Evolutionary conservation across 2,113 vertebrate genomes (phyloP).

Genomic region (Picathartes gymnocephalus): DNA sequence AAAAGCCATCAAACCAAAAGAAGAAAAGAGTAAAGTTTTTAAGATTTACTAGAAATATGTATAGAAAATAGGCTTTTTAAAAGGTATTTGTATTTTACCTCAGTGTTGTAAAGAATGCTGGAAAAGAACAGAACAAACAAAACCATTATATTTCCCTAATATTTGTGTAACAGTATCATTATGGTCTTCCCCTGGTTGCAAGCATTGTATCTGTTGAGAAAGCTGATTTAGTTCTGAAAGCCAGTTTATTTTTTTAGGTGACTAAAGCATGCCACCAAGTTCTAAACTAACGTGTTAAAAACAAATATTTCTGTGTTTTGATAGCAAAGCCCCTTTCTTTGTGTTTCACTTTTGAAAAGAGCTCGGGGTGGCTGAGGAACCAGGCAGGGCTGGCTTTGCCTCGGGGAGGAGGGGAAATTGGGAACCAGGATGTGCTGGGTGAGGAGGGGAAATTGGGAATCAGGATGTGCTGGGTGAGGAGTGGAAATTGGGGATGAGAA

Average conservation of each 20-base stretch:
- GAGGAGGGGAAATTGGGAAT: not conserved
- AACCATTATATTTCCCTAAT: not conserved
- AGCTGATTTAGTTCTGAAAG: not conserved
- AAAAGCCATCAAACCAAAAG: not conserved
- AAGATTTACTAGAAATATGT: not conserved
- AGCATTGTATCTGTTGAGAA: not conserved
- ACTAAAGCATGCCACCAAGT: not conserved
- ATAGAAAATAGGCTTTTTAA: not conserved
- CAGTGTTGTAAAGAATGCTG: not conserved
- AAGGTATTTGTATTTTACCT: not conserved
- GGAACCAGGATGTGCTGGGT: not conserved
- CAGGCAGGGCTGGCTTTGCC: not conserved
- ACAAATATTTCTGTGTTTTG: conserved; percentile 46
- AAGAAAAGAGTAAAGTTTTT: not conserved
- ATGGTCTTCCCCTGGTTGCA: not conserved
- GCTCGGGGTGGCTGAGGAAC: not conserved
- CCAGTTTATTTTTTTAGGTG: conserved; percentile 38
- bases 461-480: not conserved
- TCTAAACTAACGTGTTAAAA: conserved; percentile 49
- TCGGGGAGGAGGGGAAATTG: conserved; percentile 15
- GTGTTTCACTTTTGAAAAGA: not conserved
- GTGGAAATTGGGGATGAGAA: no score
- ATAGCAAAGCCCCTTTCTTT: conserved; percentile 18
- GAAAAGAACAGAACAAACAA: not conserved
- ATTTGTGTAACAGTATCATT: not conserved